Percentiles rank a stretch among this genome's conserved stretches.
Evolutionary conservation across 2,113 vertebrate genomes (phyloP).

Genomic region (Perognathus longimembris): DNA sequence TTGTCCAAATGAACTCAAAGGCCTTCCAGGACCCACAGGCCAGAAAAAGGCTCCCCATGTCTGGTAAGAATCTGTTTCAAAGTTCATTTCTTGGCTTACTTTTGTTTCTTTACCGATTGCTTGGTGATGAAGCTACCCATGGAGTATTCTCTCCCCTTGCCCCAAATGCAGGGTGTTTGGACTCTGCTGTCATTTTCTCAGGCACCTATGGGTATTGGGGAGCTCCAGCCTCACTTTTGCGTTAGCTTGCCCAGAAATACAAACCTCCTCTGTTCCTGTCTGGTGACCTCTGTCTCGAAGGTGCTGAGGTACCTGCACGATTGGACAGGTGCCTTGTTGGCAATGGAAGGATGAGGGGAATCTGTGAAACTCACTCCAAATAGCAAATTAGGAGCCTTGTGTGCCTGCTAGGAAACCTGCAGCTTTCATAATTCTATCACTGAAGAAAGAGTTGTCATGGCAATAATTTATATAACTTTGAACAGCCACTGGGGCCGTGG

Average conservation of each 20-base stretch:
- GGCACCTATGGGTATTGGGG: not conserved
- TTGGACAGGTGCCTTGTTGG: not conserved
- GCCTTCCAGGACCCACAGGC: no score
- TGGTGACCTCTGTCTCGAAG: not conserved
- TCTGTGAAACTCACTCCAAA: conserved; percentile 2
- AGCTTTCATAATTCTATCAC: conserved; percentile 54
- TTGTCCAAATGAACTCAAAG: no score
- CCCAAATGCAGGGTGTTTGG: not conserved
- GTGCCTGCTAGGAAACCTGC: not conserved
- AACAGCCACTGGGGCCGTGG: not conserved
- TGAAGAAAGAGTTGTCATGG: conserved; percentile 65
- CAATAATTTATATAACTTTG: conserved; percentile 48
- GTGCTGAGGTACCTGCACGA: not conserved
- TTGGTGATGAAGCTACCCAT: not conserved
- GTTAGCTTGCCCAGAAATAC: not conserved
- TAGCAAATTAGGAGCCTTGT: conserved; percentile 9
- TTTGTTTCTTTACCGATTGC: not conserved
- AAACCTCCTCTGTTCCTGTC: not conserved
- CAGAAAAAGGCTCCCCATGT: no score
- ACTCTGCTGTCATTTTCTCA: not conserved
- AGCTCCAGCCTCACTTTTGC: not conserved
- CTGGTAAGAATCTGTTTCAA: not conserved
- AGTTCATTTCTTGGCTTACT: not conserved
- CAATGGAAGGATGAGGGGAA: not conserved
- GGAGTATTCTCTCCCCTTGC: not conserved